Base-by-base conservation (phyloP, 2,888 invertebrate species). In the Agrotis segetum region DNA sequence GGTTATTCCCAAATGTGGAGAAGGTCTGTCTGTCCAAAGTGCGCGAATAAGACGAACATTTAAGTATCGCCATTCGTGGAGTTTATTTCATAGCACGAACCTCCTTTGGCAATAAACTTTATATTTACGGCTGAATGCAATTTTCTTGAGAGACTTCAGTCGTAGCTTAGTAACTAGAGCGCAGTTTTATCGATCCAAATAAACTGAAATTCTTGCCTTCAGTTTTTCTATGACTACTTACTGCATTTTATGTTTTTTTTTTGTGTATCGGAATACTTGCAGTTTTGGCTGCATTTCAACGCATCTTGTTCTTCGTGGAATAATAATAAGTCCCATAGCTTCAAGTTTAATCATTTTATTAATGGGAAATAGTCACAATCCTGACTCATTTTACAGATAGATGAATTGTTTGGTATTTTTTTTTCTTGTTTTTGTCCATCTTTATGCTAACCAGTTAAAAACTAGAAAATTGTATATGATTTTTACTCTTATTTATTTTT, bases 121-220 rank as follows among this genome's bases (percentile, higher is more conserved):
- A 44, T 52, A 67, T 40, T 44, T 44, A 44, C 66, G 7, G 50
- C 56, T 52, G 46, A 60, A 50, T 61, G 50, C 56, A 55, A 1
- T 56, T 52, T 71, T 71, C 60, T 63, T 40, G 24, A 71, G 24
- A 19, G 40, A 40, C 40, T 40, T 40, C 40, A 40, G 19, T 40
- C 29, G 21, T 46, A 9, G n/a, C 46, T 62, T 47, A 71, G 53
- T 44, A 71, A 44, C 21, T 40, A 47, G 21, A 44, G 14, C 52
- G 19, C 19, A 46, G 19, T 68, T 53, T 11, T 16, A 46, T 66
- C 46, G 29, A 63, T 62, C 11, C 14, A 19, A 69, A 7, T 14
- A 14, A 40, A 47, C 13, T 53, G 16, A 21, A 47, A 19, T 29
- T 64, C 13, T 29, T 29, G 19, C 14, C 4, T 63, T 67, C 14